Conservation (phyloP, 2,113 vertebrate genomes). For the Acanthisitta chloris region DNA sequence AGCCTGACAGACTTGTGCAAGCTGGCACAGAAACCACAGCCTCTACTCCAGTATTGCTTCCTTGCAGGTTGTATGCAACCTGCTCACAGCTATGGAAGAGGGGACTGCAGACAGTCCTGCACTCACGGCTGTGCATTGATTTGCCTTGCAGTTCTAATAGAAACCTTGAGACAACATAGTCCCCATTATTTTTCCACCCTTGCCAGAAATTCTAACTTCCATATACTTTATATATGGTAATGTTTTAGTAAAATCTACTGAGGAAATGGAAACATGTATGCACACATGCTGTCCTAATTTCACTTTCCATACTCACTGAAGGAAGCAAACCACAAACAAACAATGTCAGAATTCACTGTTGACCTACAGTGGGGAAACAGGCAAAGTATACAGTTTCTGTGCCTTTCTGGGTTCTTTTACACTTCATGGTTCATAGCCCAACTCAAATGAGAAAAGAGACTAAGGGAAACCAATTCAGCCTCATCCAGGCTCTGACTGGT, state of each 20-base stretch:
- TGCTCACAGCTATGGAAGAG: neutral
- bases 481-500: neutral
- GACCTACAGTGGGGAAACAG: neutral
- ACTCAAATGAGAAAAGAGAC: neutral
- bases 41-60: no score
- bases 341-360: neutral
- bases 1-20: neutral
- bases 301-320: neutral
- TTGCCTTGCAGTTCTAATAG: neutral
- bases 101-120: neutral
- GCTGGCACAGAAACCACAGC: neutral
- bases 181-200: neutral
- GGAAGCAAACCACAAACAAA: neutral
- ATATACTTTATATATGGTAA: neutral
- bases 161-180: neutral
- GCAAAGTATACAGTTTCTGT: neutral
- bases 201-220: neutral
- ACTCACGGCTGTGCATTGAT: fast-evolving
- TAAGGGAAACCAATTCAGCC: neutral
- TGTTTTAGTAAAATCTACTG: neutral
- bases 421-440: neutral
- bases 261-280: neutral
- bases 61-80: fast-evolving
- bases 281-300: neutral
- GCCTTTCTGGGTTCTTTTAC: neutral